Evolutionary conservation across 2,797 vertebrate species (phyloP).

Genomic region (Pempheris klunzingeri): DNA sequence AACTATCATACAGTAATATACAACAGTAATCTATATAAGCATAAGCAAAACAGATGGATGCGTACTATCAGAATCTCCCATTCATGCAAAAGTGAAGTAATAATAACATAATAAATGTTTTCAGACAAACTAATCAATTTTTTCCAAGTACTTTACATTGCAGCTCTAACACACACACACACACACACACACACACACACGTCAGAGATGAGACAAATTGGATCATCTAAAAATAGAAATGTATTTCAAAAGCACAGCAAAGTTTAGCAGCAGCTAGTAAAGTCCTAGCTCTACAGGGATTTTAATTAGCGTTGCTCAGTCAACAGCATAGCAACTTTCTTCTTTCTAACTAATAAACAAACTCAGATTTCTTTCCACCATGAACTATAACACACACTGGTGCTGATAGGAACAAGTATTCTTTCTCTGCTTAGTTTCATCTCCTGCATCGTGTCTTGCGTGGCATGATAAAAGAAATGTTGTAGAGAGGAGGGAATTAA

Average conservation of each 20-base stretch:
- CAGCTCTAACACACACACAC: constrained; percentile 1
- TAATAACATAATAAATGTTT: constrained; percentile 51
- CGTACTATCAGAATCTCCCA: constrained; percentile 9
- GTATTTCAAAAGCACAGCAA: constrained; percentile 65
- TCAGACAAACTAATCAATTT: constrained; percentile 49
- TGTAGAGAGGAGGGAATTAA: constrained; percentile 55
- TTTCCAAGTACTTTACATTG: constrained; percentile 43
- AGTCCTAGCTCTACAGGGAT: constrained; percentile 57
- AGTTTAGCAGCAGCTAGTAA: constrained; percentile 66
- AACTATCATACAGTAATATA: constrained; percentile 36
- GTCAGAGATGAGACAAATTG: constrained; percentile 54
- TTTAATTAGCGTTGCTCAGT: constrained; percentile 76
- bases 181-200: constrained; percentile 13
- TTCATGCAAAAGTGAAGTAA: constrained; percentile 30
- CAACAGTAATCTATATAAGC: constrained; percentile 13
- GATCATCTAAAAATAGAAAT: constrained; percentile 77
- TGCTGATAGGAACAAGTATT: constrained; percentile 51
- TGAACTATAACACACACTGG: constrained; percentile 55
- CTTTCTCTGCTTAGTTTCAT: constrained; percentile 50
- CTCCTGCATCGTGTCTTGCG: constrained; percentile 51
- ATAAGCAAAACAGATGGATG: constrained; percentile 16
- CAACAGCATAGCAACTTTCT: constrained; percentile 65
- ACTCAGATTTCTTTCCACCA: constrained; percentile 70
- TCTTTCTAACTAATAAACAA: constrained; percentile 72
- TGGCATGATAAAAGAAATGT: constrained; percentile 59